phyloP scores from a whole-genome alignment of 2,888 invertebrate species.

The Pterostichus madidus region DNA sequence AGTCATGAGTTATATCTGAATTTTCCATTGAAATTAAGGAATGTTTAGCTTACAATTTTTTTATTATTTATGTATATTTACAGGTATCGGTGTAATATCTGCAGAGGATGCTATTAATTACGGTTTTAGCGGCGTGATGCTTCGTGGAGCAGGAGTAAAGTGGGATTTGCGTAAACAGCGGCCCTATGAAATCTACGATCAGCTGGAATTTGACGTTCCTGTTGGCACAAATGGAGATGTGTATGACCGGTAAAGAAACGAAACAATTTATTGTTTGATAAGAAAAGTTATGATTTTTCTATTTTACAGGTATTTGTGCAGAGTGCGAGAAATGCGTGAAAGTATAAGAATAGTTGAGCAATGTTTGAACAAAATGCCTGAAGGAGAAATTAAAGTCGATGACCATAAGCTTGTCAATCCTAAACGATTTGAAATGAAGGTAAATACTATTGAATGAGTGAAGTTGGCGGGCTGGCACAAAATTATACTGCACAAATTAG shows the following conservation, averaged over 20 bases:
- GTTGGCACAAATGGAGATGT: constrained; percentile 90
- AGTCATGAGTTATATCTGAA: no score
- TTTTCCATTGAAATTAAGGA: no score
- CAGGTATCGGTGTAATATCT: constrained; percentile 84
- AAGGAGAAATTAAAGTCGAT: constrained; percentile 88
- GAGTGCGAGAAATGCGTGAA: constrained; percentile 87
- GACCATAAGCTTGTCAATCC: constrained; percentile 90
- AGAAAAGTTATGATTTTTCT: background rate
- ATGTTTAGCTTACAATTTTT: no score
- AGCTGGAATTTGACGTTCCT: constrained; percentile 91
- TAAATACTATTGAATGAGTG: constrained; percentile 61
- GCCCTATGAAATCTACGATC: constrained; percentile 92
- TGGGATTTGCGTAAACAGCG: constrained; percentile 91
- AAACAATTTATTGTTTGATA: constrained; percentile 8
- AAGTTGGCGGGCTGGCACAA: no score
- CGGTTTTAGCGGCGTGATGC: constrained; percentile 87
- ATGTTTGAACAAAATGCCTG: constrained; percentile 90
- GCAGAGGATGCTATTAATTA: constrained; percentile 88
- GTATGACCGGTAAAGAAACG: constrained; percentile 83
- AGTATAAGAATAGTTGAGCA: constrained; percentile 88
- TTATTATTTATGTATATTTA: background rate
- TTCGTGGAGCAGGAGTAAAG: constrained; percentile 90
- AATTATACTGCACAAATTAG: no score
- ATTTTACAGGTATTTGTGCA: constrained; percentile 80
- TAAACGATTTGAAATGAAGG: constrained; percentile 88